These are phyloP conservation scores for Drosophila mojavensis DNA, from an alignment of 1,140 invertebrate genomes.

Conservation along the genomic window DNA sequence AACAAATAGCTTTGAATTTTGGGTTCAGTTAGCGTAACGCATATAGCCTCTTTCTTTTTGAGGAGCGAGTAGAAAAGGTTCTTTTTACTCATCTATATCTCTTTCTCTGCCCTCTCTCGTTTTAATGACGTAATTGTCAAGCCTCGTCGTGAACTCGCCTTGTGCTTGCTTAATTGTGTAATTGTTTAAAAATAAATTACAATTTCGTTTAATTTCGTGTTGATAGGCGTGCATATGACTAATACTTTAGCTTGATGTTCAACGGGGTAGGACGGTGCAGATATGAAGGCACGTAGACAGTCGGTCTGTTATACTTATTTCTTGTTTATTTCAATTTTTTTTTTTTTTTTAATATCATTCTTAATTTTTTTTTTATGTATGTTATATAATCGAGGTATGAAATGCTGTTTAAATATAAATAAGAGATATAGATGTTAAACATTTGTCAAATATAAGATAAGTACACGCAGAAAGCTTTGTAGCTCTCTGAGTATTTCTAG, in stretches of 20 bases:
- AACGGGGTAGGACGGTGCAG: constrained; percentile 12
- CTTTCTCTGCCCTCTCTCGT: background rate
- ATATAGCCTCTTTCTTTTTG: too few species aligned
- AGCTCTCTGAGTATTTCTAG: too few species aligned
- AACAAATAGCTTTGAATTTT: too few species aligned
- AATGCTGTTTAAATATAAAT: constrained; percentile 22
- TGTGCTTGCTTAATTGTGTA: constrained; percentile 42
- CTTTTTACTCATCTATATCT: background rate
- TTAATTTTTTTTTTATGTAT: constrained; percentile 28
- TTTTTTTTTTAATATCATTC: constrained; percentile 16
- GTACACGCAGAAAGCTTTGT: too few species aligned
- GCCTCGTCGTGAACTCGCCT: constrained; percentile 10
- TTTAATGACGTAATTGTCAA: constrained; percentile 11
- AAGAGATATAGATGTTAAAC: background rate
- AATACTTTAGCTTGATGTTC: constrained; percentile 24
- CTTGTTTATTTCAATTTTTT: background rate
- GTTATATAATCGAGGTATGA: constrained; percentile 43
- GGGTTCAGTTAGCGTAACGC: too few species aligned
- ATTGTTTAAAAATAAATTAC: constrained; percentile 54
- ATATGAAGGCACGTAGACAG: constrained; percentile 28
- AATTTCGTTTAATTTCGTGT: constrained; percentile 46
- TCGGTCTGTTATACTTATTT: constrained; percentile 26
- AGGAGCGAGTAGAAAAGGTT: too few species aligned
- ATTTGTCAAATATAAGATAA: constrained; percentile 12
- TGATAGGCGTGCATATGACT: constrained; percentile 63